A percentile compares a stretch with the other conserved stretches of the same genome.
Evolutionary conservation across 2,888 invertebrate genomes (phyloP).

Genomic region (Mythimna impura): DNA sequence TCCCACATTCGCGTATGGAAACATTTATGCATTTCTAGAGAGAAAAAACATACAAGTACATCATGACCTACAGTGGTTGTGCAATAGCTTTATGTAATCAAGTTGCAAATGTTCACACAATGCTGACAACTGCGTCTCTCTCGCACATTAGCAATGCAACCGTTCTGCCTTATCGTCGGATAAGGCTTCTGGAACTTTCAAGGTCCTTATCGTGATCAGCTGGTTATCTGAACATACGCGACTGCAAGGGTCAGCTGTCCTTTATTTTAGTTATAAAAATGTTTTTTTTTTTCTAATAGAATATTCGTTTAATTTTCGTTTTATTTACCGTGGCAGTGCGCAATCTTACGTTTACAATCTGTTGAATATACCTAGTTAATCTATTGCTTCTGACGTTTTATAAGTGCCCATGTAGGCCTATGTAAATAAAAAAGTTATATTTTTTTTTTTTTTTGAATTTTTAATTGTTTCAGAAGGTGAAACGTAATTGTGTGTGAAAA

Average conservation of each 20-base stretch:
- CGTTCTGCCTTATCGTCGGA: constrained; percentile 43
- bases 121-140: constrained; percentile 54
- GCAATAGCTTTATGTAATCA: constrained; percentile 69
- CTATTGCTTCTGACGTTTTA: constrained; percentile 3
- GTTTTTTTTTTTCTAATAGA: neutral
- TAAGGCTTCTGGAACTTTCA: constrained; percentile 55
- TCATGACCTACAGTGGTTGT: constrained; percentile 67
- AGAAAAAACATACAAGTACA: constrained; percentile 53
- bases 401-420: too few relatives aligned
- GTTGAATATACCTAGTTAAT: constrained; percentile 1
- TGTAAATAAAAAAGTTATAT: too few relatives aligned
- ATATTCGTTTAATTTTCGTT: too few relatives aligned
- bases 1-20: constrained; percentile 52
- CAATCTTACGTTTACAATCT: constrained; percentile 3
- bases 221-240: constrained; percentile 32
- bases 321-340: neutral
- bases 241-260: constrained; percentile 27
- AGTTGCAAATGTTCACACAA: constrained; percentile 71
- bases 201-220: constrained; percentile 46
- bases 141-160: constrained; percentile 42
- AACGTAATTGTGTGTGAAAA: too few relatives aligned
- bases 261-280: constrained; percentile 11
- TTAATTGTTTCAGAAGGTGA: too few relatives aligned
- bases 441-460: too few relatives aligned
- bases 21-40: constrained; percentile 56